A percentile compares a stretch with the other conserved stretches of the same genome.
These are phyloP conservation scores for Melanotaenia maccullochi DNA, from an alignment of 2,797 vertebrate genomes.

Conservation along the genomic window DNA sequence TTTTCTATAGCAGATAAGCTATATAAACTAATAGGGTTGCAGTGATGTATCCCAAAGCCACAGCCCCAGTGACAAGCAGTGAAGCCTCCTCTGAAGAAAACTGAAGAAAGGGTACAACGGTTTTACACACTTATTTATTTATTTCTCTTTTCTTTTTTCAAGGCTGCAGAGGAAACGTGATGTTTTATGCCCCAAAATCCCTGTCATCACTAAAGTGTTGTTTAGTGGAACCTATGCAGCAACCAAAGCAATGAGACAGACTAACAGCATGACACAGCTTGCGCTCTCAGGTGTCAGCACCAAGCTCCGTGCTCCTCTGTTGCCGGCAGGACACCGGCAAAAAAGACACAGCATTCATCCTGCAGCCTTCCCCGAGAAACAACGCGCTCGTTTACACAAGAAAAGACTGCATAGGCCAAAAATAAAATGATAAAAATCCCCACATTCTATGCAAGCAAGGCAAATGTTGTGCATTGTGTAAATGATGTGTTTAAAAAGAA, in stretches of 20 bases:
- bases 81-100: conserved; percentile 14
- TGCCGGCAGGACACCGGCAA: conserved; percentile 81
- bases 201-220: conserved; percentile 32
- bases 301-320: conserved; percentile 79
- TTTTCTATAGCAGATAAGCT: conserved; percentile 2
- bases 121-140: conserved; percentile 46
- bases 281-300: conserved; percentile 77
- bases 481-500: conserved; percentile 30
- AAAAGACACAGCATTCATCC: conserved; percentile 60
- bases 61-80: conserved; percentile 31
- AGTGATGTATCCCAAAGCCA: conserved; percentile 27
- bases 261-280: conserved; percentile 71
- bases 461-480: conserved; percentile 37
- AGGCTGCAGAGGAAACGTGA: conserved; percentile 27
- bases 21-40: conserved; percentile 26
- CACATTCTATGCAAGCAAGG: conserved; percentile 37
- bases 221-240: conserved; percentile 59
- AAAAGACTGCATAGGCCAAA: conserved; percentile 70
- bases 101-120: conserved; percentile 10
- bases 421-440: conserved; percentile 1
- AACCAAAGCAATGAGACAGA: conserved; percentile 52
- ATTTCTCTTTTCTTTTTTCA: conserved; percentile 35
- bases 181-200: conserved; percentile 33
- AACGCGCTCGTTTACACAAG: conserved; percentile 56
- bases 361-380: conserved; percentile 56